Base-by-base conservation (phyloP, 1,140 invertebrate species). In the Solenopsis invicta region DNA sequence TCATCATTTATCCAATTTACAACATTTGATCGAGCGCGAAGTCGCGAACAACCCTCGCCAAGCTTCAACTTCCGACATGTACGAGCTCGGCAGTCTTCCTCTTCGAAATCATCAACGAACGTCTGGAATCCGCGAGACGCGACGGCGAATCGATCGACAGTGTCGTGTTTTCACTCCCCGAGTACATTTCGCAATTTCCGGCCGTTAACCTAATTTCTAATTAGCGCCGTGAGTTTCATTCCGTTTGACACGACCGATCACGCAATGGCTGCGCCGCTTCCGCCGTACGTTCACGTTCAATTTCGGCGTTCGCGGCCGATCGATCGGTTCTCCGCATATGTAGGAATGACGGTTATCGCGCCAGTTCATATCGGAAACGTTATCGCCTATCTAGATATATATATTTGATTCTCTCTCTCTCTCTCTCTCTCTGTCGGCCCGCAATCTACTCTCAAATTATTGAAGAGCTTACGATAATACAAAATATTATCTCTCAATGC, bases 161-260 rank as follows among this genome's bases (percentile, higher is more conserved):
- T 62, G 52, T 50, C 50, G 62, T 52, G 29, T 72, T 37, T 48
- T 62, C 66, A 61, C 45, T 52, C 41, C 50, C 64, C 41, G 54
- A 69, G 50, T 72, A 71, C 76, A 48, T 80, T 80, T 84, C 16
- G 78, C 50, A 85, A 87, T 85, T 87, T 88, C 87, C 87, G 85
- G 18, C 52, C 45, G 87, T 81, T 85, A 77, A 74, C 50, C 74
- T 72, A 87, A 88, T 88, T 87, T 87, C 85, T 82, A 87, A 88
- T 88, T 85, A 88, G 64, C 10, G 52, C 59, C 54, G 6, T 34
- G 78, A 16, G 54, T 82, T 82, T 69, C 69, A 59, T 72, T 74
- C 77, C 34, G 67, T 81, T 82, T 81, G 77, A 67, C 72, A 52
- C 78, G 78, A 37, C 78, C 61, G 67, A 72, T 87, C 67, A 69